Conservation (phyloP, 2,113 vertebrate genomes). For the Corynorhinus townsendii region DNA sequence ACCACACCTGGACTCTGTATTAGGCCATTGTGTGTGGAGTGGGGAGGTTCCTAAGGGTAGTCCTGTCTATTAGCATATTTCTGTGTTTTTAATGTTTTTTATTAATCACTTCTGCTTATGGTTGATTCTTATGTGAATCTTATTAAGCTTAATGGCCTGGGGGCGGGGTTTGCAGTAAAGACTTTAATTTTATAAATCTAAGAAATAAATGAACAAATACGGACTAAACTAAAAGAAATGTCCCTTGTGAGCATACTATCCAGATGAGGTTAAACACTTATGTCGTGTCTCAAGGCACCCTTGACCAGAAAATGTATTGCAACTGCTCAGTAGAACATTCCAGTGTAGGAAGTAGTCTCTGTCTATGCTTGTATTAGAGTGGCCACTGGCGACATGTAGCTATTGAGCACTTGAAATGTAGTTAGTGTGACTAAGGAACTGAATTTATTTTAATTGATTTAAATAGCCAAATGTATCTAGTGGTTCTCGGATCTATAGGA, state of each 20-base stretch:
- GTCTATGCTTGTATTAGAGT: neutral
- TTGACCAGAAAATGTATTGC: neutral
- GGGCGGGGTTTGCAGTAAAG: neutral
- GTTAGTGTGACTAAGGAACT: neutral
- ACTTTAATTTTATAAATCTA: constrained; percentile 10
- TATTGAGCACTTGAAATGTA: neutral
- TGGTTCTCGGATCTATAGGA: neutral
- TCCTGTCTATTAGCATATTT: neutral
- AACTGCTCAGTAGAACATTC: neutral
- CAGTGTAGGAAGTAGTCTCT: neutral
- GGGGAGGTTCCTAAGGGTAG: neutral
- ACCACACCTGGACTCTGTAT: neutral
- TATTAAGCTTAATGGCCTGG: neutral
- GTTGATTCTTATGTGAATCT: constrained; percentile 16
- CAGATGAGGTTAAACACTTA: neutral
- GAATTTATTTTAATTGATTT: neutral
- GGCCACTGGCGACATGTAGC: no score
- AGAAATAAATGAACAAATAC: neutral
- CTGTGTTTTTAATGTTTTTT: neutral
- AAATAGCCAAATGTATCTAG: neutral
- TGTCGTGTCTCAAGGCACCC: neutral
- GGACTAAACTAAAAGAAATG: neutral
- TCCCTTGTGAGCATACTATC: neutral
- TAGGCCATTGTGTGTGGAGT: neutral
- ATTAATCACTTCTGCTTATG: neutral